Base-by-base conservation (phyloP, 2,797 vertebrate genomes). In the Cetoscarus ocellatus region DNA sequence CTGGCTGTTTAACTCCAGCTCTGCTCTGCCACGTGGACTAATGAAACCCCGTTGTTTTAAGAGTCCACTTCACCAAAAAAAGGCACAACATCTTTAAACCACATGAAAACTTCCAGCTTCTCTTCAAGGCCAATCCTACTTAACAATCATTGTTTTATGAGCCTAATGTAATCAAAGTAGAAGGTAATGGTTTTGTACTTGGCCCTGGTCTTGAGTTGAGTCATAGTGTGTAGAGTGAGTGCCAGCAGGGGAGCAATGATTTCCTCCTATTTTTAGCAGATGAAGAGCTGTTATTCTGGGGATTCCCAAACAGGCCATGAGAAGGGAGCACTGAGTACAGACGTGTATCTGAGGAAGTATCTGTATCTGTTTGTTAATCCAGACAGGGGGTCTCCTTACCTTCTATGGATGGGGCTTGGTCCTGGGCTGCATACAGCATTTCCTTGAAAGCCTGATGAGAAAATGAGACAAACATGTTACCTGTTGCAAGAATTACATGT, bases 381-480 rank as follows among this genome's bases (percentile, higher is more conserved):
- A 67, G 67, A 80, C 67, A 71, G 45, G 68, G 70, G 66, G 70
- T 81, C 75, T 87, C 63, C 90, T 96, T 97, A 99, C 98, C 97
- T 96, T 99, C 98, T 93, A 96, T 94, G 91, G 98, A 98, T 34
- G 98, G 98, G 71, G 98, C 98, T 90, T 99, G 97, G 92, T 99
- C 98, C 93, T 99, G 97, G 86, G 98, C 96, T 27, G 97, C 96
- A 90, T 99, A 99, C 56, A 99, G 93, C 98, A 98, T 98, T 82
- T 99, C 98, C 89, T 99, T 99, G 93, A 99, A 97, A 65, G 97
- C 97, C 98, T 99, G 83, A 35, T 39, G 67, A 75, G 45, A 38
- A 70, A 75, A 78, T n/a, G 11, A 89, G 75, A 67, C 7, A 54
- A 0, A 73, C 74, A 54, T 34, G 73, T 44, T 1, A 79, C 14